phyloP scores from a whole-genome alignment of 2,888 invertebrate species.

The Leucophora obtusa region DNA sequence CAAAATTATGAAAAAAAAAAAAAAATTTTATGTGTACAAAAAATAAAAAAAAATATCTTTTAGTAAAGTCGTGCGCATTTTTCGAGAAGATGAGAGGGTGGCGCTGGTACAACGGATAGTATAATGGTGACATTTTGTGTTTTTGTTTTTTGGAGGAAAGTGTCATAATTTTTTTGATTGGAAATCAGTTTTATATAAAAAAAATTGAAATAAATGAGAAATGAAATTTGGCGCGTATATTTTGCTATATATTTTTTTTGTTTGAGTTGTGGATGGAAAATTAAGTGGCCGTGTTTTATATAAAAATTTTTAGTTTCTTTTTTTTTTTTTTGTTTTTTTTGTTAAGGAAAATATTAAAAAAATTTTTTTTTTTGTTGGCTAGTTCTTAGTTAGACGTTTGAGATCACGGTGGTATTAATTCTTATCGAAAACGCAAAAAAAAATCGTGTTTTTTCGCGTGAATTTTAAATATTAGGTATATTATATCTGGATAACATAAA shows the following conservation, averaged over 20 bases:
- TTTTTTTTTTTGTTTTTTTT: constrained; percentile 14
- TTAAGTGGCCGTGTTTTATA: constrained; percentile 22
- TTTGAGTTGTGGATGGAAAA: background rate
- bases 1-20: constrained; percentile 21
- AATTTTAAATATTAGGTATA: background rate
- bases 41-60: background rate
- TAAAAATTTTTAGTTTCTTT: background rate
- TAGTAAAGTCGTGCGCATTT: constrained; percentile 3
- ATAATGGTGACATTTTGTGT: constrained; percentile 6
- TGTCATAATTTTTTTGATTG: constrained; percentile 54
- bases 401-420: constrained; percentile 51
- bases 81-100: background rate
- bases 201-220: constrained; percentile 4
- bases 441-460: background rate
- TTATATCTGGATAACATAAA: background rate
- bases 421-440: background rate
- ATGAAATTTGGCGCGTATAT: constrained; percentile 45
- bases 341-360: constrained; percentile 41
- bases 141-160: constrained; percentile 36
- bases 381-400: constrained; percentile 35
- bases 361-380: constrained; percentile 32
- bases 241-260: constrained; percentile 17
- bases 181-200: constrained; percentile 31
- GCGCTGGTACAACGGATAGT: background rate
- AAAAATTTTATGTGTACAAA: background rate